Conservation (phyloP, 1,140 invertebrate genomes). For the Sitobion miscanthi region DNA sequence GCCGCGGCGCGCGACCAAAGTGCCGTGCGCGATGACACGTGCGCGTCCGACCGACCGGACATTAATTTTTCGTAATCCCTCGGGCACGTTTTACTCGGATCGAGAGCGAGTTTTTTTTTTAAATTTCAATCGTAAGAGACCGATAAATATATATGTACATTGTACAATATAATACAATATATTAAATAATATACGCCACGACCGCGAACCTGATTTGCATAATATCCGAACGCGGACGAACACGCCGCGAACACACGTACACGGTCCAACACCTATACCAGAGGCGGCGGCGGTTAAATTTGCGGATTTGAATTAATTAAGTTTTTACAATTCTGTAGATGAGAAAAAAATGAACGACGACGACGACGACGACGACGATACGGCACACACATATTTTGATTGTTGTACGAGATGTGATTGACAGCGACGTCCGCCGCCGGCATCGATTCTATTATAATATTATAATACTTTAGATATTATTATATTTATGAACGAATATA, state of each 20-base stretch:
- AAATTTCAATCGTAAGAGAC: background rate
- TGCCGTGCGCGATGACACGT: background rate
- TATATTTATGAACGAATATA: background rate
- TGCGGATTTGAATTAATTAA: slow-evolving; percentile 47
- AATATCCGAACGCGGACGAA: background rate
- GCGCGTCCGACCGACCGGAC: background rate
- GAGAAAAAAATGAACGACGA: background rate
- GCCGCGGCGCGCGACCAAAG: background rate
- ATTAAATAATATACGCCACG: background rate
- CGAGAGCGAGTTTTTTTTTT: background rate
- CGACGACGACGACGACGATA: background rate
- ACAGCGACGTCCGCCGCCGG: background rate
- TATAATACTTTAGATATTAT: background rate
- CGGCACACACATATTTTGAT: background rate
- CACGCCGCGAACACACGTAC: background rate
- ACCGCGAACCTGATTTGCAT: slow-evolving; percentile 8
- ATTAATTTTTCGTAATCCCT: slow-evolving; percentile 39
- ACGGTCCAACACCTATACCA: background rate
- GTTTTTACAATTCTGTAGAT: background rate
- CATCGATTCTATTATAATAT: background rate
- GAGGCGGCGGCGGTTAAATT: background rate
- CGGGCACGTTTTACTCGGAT: background rate
- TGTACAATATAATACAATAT: background rate
- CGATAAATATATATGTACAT: background rate
- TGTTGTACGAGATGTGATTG: slow-evolving; percentile 17